Percentiles rank a stretch among this genome's conserved stretches.
phyloP scores from a whole-genome alignment of 2,797 vertebrate species.

The Oreochromis grahami region DNA sequence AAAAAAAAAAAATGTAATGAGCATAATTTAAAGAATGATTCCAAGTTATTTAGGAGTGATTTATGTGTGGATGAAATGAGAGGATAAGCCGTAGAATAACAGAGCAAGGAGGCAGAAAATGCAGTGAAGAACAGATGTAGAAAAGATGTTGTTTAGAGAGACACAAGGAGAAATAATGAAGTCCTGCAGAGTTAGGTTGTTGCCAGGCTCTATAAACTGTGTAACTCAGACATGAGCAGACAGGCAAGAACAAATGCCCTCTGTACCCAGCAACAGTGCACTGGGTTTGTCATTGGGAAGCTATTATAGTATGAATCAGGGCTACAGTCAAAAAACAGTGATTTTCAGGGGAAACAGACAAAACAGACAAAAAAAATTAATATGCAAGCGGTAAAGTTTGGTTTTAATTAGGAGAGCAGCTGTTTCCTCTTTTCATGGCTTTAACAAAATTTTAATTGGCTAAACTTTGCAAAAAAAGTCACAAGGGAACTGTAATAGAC shows the following conservation, averaged over 20 bases:
- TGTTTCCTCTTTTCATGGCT: constrained; percentile 2
- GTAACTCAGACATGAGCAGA: not conserved
- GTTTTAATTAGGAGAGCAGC: constrained; percentile 20
- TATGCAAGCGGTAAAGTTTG: not conserved
- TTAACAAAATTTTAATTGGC: constrained; percentile 24
- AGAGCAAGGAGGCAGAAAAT: not conserved
- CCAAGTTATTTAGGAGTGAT: not conserved
- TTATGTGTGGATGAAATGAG: not conserved
- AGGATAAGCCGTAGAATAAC: not conserved
- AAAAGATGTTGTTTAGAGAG: not conserved
- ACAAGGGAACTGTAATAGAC: not conserved
- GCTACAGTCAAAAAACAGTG: not conserved
- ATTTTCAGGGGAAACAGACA: not conserved
- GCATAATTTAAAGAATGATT: not conserved
- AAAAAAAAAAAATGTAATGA: not conserved
- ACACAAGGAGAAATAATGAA: not conserved
- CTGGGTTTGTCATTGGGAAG: not conserved
- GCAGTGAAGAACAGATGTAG: not conserved
- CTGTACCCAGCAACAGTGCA: not conserved
- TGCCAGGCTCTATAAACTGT: not conserved
- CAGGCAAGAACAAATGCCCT: not conserved
- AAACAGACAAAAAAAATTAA: not conserved
- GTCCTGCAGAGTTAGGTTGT: not conserved
- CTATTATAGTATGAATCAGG: not conserved
- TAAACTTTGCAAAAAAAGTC: constrained; percentile 9